Percentiles rank a stretch among this genome's conserved stretches.
Evolutionary conservation across 2,888 invertebrate species (phyloP).

Genomic region (Cancer borealis): DNA sequence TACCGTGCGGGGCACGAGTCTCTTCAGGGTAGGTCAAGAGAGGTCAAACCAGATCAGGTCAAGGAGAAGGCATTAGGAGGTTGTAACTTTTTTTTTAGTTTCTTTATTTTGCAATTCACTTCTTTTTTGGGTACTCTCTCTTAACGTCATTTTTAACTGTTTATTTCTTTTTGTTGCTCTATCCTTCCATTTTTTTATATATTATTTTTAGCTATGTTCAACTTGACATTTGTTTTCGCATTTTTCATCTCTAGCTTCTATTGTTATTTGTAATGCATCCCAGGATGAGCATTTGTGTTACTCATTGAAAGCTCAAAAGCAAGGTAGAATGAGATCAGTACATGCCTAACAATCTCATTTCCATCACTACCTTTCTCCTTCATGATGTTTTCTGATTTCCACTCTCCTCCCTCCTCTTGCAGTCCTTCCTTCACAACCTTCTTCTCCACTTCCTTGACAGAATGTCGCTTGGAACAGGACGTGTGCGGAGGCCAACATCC

Average conservation of each 20-base stretch:
- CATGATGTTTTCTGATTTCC: too few species aligned
- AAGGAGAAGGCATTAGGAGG: not conserved
- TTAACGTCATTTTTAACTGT: not conserved
- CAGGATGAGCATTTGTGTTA: too few species aligned
- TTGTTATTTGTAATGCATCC: not conserved
- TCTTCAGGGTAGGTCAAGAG: conserved; percentile 83
- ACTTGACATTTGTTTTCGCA: not conserved
- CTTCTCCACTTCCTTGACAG: not conserved
- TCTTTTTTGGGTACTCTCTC: too few species aligned
- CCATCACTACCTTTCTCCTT: too few species aligned
- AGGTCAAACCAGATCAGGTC: not conserved
- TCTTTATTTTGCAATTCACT: too few species aligned
- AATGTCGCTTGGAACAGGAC: conserved; percentile 87
- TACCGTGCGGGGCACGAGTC: conserved; percentile 85
- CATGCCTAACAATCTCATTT: too few species aligned
- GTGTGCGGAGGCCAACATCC: conserved; percentile 88
- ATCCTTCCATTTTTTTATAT: not conserved
- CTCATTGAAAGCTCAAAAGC: too few species aligned
- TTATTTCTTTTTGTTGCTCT: not conserved
- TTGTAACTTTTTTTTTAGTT: not conserved
- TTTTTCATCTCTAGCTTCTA: not conserved
- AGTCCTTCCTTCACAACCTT: not conserved
- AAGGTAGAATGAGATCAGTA: too few species aligned
- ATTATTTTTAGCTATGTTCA: not conserved
- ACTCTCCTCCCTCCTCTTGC: not conserved